Percentiles rank a stretch among this genome's conserved stretches.
Evolutionary conservation across 2,888 invertebrate species (phyloP).

Genomic region (Hypercompe scribonia): DNA sequence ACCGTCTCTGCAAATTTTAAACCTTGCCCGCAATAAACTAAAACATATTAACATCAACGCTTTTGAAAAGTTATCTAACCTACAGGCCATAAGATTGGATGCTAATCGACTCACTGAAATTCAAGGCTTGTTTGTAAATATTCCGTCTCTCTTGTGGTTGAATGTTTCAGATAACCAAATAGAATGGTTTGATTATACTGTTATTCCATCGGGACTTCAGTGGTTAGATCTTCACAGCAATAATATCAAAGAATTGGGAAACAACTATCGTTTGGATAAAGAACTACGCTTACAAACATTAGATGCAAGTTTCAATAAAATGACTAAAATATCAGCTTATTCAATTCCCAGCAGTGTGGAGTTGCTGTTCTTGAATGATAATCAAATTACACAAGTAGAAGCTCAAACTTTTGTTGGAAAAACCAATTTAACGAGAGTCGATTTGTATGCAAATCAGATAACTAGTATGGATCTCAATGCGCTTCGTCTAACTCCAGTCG

Average conservation of each 20-base stretch:
- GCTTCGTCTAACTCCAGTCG: conserved; percentile 92
- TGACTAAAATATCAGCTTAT: conserved; percentile 91
- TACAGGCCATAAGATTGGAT: conserved; percentile 95
- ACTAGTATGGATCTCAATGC: conserved; percentile 96
- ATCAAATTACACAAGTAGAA: conserved; percentile 94
- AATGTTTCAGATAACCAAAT: conserved; percentile 97
- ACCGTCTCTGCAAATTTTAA: conserved; percentile 93
- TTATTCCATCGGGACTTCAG: conserved; percentile 93
- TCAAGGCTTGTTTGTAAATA: conserved; percentile 93
- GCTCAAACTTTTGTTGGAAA: conserved; percentile 96
- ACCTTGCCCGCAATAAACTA: conserved; percentile 95
- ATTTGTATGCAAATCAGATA: conserved; percentile 97
- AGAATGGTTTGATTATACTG: conserved; percentile 95
- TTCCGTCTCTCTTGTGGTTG: conserved; percentile 94
- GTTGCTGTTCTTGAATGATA: conserved; percentile 95
- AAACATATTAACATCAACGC: conserved; percentile 92
- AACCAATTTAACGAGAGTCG: conserved; percentile 95
- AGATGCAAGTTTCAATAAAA: conserved; percentile 96
- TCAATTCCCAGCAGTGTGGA: conserved; percentile 95
- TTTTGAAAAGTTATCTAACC: conserved; percentile 92
- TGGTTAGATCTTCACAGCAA: conserved; percentile 97
- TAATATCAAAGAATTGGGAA: conserved; percentile 92
- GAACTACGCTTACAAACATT: conserved; percentile 93
- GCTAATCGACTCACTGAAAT: conserved; percentile 94
- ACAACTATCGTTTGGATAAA: conserved; percentile 90